These are phyloP conservation scores for Athalia cordata DNA, from an alignment of 2,888 invertebrate species.

Conservation along the genomic window DNA sequence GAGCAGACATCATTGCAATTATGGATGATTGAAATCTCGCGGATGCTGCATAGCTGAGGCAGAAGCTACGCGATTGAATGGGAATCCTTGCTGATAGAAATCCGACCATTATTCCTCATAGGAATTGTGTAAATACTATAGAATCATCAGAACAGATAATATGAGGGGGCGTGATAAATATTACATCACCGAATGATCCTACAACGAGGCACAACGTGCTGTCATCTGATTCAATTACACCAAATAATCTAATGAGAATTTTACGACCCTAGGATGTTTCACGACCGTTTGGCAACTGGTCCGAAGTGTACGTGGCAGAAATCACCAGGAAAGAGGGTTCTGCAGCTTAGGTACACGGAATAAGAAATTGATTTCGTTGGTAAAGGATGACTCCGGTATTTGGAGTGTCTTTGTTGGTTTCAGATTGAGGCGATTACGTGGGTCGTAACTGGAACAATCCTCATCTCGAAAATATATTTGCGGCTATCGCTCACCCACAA, in stretches of 20 bases:
- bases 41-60: background rate
- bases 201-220: too few relatives aligned
- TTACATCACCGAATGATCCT: too few relatives aligned
- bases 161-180: too few relatives aligned
- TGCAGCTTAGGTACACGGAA: background rate
- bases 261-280: constrained; percentile 8
- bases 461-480: background rate
- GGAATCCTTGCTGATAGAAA: background rate
- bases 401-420: background rate
- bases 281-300: background rate
- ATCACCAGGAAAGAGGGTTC: background rate
- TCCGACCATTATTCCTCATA: too few relatives aligned
- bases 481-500: background rate
- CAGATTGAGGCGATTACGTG: constrained; percentile 13
- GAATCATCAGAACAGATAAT: too few relatives aligned
- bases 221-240: background rate
- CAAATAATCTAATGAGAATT: constrained; percentile 3
- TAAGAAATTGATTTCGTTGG: background rate
- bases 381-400: constrained; percentile 9
- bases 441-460: constrained; percentile 8
- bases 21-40: constrained; percentile 5
- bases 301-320: background rate
- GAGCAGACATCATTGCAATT: constrained; percentile 17
- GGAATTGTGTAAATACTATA: too few relatives aligned
- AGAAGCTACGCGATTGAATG: background rate